Evolutionary conservation across 2,888 invertebrate species (phyloP).

Genomic region (Anthophora plumipes): DNA sequence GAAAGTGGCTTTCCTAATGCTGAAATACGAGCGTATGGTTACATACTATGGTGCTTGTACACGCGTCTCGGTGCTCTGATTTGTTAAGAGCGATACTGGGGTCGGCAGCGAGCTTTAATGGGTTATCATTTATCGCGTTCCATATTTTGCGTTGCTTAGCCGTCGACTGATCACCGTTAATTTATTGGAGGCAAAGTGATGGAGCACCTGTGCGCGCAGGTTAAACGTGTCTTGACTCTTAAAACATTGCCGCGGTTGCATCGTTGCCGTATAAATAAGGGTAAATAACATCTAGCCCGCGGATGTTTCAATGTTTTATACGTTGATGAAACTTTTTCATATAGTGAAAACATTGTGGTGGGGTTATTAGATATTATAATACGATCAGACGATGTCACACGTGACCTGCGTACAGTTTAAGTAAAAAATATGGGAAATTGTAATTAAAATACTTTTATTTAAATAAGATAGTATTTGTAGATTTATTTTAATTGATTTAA

Average conservation of each 20-base stretch:
- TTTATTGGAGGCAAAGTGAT: slow-evolving; percentile 47
- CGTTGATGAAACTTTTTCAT: background rate
- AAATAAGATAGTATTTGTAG: too few relatives aligned
- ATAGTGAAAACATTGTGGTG: background rate
- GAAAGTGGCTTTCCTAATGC: slow-evolving; percentile 17
- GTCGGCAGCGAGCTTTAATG: slow-evolving; percentile 39
- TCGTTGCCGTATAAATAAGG: slow-evolving; percentile 22
- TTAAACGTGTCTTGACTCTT: slow-evolving; percentile 29
- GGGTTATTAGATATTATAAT: background rate
- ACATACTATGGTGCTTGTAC: slow-evolving; percentile 15
- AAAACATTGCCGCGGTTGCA: background rate
- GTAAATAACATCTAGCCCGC: slow-evolving; percentile 4
- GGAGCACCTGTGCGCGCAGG: slow-evolving; percentile 34
- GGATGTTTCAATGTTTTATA: slow-evolving; percentile 4
- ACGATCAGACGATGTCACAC: too few relatives aligned
- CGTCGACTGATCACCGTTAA: slow-evolving; percentile 49
- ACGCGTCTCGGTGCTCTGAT: slow-evolving; percentile 43
- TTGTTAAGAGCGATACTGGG: slow-evolving; percentile 46
- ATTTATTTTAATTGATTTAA: too few relatives aligned
- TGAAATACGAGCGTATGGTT: slow-evolving; percentile 21
- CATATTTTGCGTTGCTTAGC: slow-evolving; percentile 49
- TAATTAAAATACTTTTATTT: too few relatives aligned
- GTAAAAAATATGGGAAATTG: too few relatives aligned
- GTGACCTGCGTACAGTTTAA: too few relatives aligned
- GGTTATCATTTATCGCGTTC: slow-evolving; percentile 59